Base-by-base conservation (phyloP, 35 echinoderm and acorn worm species). In the Chiridota heheva region DNA sequence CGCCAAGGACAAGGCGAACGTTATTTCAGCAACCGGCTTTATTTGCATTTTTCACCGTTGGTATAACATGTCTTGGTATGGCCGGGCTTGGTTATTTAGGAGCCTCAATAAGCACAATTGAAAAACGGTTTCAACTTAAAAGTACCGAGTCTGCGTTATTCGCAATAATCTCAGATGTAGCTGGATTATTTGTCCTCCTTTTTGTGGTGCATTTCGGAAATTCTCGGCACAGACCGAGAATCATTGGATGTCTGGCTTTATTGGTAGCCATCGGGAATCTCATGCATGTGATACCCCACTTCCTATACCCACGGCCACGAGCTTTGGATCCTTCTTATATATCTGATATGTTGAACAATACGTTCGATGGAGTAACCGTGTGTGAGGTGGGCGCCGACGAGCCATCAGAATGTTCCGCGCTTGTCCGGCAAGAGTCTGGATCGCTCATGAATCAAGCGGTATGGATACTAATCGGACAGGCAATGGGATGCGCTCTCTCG, bases 151-250 rank as follows among this genome's bases (percentile, higher is more conserved):
- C 85, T 4, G 92, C 82, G 27, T 68, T 75, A 2, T 81, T 96
- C 35, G 53, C 76, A 20, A 57, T 78, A 27, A 65, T 78, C 1
- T 90, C 86, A 55, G 87, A 90, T 40, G 64, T 81, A 4, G 72
- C 79, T 1, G 73, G 87, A 1, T 56, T 96, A 36, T 40, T 84
- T 2, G 41, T 84, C 24, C 73, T 96, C 6, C 48, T 90, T 12
- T 96, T 96, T 58, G 92, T 96, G 55, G 81, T 70, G 22, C 82
- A 96, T 62, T 96, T 74, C 48, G 92, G 92, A 17, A 83, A 90
- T 57, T 86, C 88, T 5, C 60, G 87, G 26, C 92, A 96, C 77
- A 73, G 92, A 37, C 92, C 92, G 0, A 64, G 88, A 16, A 85
- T 96, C 46, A 90, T 90, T 26, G 91, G 91, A 31, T 20, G 61